Evolutionary conservation across 1,140 invertebrate genomes (phyloP).

Genomic region (Myzus persicae): DNA sequence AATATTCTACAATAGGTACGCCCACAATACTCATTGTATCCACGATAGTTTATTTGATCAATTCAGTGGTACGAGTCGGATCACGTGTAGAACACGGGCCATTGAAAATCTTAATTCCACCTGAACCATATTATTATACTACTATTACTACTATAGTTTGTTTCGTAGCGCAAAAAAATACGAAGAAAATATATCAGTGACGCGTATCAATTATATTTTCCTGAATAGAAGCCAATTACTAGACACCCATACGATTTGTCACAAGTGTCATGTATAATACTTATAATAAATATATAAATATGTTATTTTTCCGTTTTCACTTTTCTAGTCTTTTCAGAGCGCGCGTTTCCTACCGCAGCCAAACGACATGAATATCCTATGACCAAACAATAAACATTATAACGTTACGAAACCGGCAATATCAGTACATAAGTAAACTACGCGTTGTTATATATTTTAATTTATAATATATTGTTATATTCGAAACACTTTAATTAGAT

Average conservation of each 20-base stretch:
- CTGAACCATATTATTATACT: neutral
- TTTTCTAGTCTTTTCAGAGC: neutral
- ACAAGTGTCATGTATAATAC: neutral
- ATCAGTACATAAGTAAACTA: neutral
- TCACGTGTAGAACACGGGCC: neutral
- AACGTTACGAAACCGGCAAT: neutral
- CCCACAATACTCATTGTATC: neutral
- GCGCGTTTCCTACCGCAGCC: neutral
- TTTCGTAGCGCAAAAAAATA: neutral
- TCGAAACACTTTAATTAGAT: no score
- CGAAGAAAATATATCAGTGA: slow-evolving; percentile 6
- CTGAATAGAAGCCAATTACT: slow-evolving; percentile 19
- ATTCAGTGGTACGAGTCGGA: neutral
- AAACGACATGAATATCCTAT: neutral
- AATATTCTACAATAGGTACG: neutral
- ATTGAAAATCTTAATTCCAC: neutral
- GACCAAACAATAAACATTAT: neutral
- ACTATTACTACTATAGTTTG: neutral
- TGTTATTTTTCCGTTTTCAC: slow-evolving; percentile 24
- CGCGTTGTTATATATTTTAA: no score
- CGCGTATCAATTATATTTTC: neutral
- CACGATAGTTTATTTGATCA: neutral
- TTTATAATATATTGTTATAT: no score
- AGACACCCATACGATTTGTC: slow-evolving; percentile 3
- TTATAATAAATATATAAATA: neutral